Base-by-base conservation (phyloP, 92 coral and sea anemone species). In the Blastomussa wellsi region DNA sequence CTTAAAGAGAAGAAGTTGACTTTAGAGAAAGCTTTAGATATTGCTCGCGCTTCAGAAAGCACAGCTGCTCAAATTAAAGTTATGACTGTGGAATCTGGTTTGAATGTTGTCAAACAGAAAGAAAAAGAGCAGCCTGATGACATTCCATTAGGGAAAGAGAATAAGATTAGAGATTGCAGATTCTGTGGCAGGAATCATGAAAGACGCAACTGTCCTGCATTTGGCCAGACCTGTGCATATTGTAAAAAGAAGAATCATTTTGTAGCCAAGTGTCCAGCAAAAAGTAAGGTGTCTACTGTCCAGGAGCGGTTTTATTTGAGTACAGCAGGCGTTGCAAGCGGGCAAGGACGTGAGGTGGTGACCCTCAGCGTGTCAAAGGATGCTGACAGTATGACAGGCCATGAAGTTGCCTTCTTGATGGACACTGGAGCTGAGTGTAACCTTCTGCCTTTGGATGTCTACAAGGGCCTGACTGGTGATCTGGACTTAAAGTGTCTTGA, bases 361-460 rank as follows among this genome's bases (percentile, higher is more conserved):
- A 82, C 88, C 38, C 57, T 84, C 65, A 41, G 77, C 11, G 78
- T 71, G 20, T 78, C 49, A 37, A 79, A 80, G 44, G 89, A 79
- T 69, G 78, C 37, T 51, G 32, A 78, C 14, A 26, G 5, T 42
- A 49, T 44, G 29, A 41, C 71, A 22, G 83, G 82, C 36, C 36
- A 77, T n/a, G 79, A 84, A 64, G 75, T 89, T 16, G 60, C 79
- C 3, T 89, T 89, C 55, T 65, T 84, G 52, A 72, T 89, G 84
- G n/a, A 89, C 70, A 84, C 85, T 31, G 90, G 92, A n/a, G 92
- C 92, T 7, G 79, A 86, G 26, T 85, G 89, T 26, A 89, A 89
- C 79, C 91, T 84, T 1, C 38, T 79, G 16, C 92, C 86, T 87
- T 29, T 80, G 62, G 62, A 79, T 87, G 86, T 87, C 59, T 42